Evolutionary conservation across 1,140 invertebrate species (phyloP).

Genomic region (Bombus cullumanus): DNA sequence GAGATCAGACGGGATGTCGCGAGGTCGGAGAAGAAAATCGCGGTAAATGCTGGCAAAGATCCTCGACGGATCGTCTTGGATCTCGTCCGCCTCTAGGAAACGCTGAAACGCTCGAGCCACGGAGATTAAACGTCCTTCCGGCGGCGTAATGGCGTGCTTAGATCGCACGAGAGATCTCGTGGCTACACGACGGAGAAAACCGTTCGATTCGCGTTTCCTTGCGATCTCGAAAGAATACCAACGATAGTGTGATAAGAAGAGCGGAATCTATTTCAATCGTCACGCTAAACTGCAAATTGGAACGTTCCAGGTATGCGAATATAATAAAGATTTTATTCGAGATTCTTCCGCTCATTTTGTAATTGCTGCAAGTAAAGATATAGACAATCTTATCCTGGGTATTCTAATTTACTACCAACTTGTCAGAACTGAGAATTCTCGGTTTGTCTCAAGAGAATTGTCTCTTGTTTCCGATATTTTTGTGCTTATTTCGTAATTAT

Average conservation of each 20-base stretch:
- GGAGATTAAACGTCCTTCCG: slow-evolving; percentile 68
- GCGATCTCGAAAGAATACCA: background rate
- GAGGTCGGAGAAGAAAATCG: slow-evolving; percentile 21
- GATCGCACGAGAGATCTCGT: slow-evolving; percentile 40
- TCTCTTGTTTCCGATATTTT: background rate
- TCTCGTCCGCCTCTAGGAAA: slow-evolving; percentile 16
- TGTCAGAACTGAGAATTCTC: background rate
- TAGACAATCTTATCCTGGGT: too few species aligned
- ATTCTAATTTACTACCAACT: background rate
- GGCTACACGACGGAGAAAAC: background rate
- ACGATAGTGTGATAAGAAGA: background rate
- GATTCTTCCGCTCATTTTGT: background rate
- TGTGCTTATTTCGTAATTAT: background rate
- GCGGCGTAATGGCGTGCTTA: slow-evolving; percentile 61
- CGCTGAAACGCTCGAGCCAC: slow-evolving; percentile 49
- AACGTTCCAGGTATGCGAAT: background rate
- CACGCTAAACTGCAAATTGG: background rate
- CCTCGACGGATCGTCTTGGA: slow-evolving; percentile 6
- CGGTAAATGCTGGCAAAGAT: slow-evolving; percentile 25
- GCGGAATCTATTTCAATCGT: slow-evolving; percentile 4
- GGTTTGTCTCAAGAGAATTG: too few species aligned
- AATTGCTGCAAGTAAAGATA: background rate
- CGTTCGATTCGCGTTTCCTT: slow-evolving; percentile 9
- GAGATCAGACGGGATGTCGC: background rate
- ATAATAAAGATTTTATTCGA: background rate